phyloP scores from a whole-genome alignment of 2,797 vertebrate species.

The Scyliorhinus canicula region DNA sequence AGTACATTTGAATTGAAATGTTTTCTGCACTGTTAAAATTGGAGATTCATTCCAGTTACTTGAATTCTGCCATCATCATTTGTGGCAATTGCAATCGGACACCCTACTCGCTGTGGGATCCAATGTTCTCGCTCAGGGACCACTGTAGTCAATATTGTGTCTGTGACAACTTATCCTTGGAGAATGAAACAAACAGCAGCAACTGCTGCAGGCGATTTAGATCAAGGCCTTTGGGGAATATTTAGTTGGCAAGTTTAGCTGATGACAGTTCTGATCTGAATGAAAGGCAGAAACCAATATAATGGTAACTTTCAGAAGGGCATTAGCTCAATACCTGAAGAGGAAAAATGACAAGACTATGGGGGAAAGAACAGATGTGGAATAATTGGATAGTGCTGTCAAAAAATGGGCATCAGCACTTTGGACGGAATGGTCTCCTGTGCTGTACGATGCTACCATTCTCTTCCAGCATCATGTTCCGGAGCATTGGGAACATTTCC shows the following conservation, averaged over 20 bases:
- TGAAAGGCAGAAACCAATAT: neutral
- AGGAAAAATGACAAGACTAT: neutral
- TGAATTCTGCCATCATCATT: neutral
- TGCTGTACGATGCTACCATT: too few species aligned
- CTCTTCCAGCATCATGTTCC: neutral
- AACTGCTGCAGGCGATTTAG: neutral
- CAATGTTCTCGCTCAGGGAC: neutral
- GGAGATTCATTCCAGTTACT: neutral
- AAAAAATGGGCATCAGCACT: neutral
- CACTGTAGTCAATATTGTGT: neutral
- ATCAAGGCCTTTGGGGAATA: neutral
- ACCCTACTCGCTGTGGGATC: neutral
- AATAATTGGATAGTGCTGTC: neutral
- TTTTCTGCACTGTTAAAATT: neutral
- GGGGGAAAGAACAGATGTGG: neutral
- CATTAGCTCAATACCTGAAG: neutral
- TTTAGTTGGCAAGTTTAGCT: neutral
- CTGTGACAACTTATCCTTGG: neutral
- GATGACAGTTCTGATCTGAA: neutral
- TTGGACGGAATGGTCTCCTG: neutral
- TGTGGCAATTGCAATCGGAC: neutral
- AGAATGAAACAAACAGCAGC: neutral
- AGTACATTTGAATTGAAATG: neutral
- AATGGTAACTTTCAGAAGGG: neutral
- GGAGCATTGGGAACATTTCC: neutral